These are phyloP conservation scores for Sipha maydis DNA, from an alignment of 2,888 invertebrate genomes.

Conservation along the genomic window DNA sequence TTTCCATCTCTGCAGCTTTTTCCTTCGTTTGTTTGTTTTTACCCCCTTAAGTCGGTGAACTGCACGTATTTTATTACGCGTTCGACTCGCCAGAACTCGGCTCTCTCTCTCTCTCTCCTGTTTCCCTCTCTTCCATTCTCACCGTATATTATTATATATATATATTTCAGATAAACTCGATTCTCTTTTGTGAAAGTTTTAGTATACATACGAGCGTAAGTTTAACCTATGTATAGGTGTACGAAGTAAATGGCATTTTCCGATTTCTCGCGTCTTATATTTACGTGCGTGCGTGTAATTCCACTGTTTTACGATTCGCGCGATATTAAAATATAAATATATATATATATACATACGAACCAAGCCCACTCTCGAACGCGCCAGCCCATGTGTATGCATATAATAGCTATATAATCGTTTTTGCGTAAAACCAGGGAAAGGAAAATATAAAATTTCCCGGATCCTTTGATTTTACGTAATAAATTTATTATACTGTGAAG, in stretches of 20 bases:
- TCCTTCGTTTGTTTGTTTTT: conserved; percentile 31
- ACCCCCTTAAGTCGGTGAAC: not conserved
- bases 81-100: conserved; percentile 9
- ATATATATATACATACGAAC: not conserved
- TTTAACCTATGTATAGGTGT: not conserved
- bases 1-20: not conserved
- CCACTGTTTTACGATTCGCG: conserved; percentile 27
- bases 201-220: not conserved
- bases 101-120: not conserved
- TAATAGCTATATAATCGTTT: not conserved
- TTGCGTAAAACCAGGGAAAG: not conserved
- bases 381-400: not conserved
- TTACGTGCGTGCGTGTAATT: conserved; percentile 13
- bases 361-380: not conserved
- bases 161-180: conserved; percentile 37
- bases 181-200: not conserved
- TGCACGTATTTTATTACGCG: conserved; percentile 42
- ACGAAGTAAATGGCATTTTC: conserved; percentile 38
- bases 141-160: not conserved
- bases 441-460: conserved; percentile 8
- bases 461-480: conserved; percentile 44
- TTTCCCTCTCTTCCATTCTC: not conserved
- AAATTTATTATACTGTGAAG: not conserved
- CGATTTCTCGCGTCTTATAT: conserved; percentile 25
- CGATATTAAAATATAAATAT: not conserved